Conservation (phyloP, 2,888 invertebrate species). For the Pterostichus niger region DNA sequence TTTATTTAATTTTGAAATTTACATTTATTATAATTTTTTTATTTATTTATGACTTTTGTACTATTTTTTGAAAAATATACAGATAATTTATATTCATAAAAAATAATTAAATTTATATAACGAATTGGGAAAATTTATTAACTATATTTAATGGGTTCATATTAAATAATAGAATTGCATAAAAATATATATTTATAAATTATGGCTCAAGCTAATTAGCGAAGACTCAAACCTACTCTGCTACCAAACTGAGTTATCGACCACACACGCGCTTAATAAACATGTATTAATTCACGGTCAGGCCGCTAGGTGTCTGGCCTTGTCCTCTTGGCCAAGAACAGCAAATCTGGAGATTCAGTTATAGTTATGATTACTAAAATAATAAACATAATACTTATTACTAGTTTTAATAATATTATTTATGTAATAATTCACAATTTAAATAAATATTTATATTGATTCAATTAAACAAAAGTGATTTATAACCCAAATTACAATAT, state of each 20-base stretch:
- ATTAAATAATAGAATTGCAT: background rate
- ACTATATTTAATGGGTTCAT: too few species aligned
- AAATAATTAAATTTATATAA: too few species aligned
- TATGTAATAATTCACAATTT: conserved; percentile 1
- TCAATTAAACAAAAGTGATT: background rate
- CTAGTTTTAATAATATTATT: conserved; percentile 6
- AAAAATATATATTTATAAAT: conserved; percentile 2
- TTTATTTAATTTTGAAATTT: too few species aligned
- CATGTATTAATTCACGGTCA: conserved; percentile 47
- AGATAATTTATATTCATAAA: too few species aligned
- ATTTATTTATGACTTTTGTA: too few species aligned
- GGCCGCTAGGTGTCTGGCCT: conserved; percentile 57
- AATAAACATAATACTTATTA: conserved; percentile 12
- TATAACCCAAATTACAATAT: background rate
- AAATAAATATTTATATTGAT: conserved; percentile 35
- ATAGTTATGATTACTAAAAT: conserved; percentile 19
- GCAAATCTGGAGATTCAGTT: background rate
- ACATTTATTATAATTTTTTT: too few species aligned
- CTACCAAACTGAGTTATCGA: conserved; percentile 12
- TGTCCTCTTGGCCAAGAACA: background rate
- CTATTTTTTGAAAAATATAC: too few species aligned
- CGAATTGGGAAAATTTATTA: too few species aligned
- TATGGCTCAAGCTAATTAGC: background rate
- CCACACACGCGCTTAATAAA: conserved; percentile 56
- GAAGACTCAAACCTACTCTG: conserved; percentile 5